Evolutionary conservation across 2,888 invertebrate genomes (phyloP), one percentile per base, ranked within the genome.

Genomic region (Pasiphila rectangulata): DNA sequence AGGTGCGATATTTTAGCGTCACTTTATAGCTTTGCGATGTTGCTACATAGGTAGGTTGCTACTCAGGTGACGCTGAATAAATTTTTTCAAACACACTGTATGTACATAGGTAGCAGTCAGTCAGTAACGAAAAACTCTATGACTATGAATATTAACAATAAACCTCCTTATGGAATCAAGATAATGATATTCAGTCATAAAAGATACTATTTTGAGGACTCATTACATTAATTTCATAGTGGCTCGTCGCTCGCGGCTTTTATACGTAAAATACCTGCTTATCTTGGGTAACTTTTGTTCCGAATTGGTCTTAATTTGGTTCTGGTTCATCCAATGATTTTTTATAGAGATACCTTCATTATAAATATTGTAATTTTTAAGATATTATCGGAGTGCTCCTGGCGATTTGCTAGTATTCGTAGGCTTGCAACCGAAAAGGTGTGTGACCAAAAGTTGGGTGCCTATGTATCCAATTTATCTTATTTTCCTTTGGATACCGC

Each of bases 141-240:
- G 7, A 13, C 27, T 3, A 13, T 12, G 25, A 13, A 7, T 21
- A 1, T 13, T 13, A 7, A 2, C 12, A 13, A 3, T 12, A 25
- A 4, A n/a, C n/a, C n/a, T n/a, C 7, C 7, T 7, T 21, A 49
- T 49, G 52, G 51, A 56, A 56, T 55, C 63, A 53, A 59, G 58
- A 56, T 59, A 59, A 57, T 63, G 61, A 66, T 68, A 65, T 67
- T 66, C 67, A 70, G 67, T 67, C 64, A 65, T 63, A 58, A 57
- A 44, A 58, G 59, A 57, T 53, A 42, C 56, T 50, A 48, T 57
- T 43, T 52, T 54, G 53, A 58, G 57, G 56, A 61, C 51, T 62
- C 51, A 61, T 49, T 51, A 51, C 59, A 61, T 62, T 66, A 69
- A 74, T 72, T 67, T 64, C 30, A 46, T 46, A 47, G 50, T 38